These are phyloP conservation scores for Strix aluco DNA, from an alignment of 2,113 vertebrate species.

Conservation along the genomic window DNA sequence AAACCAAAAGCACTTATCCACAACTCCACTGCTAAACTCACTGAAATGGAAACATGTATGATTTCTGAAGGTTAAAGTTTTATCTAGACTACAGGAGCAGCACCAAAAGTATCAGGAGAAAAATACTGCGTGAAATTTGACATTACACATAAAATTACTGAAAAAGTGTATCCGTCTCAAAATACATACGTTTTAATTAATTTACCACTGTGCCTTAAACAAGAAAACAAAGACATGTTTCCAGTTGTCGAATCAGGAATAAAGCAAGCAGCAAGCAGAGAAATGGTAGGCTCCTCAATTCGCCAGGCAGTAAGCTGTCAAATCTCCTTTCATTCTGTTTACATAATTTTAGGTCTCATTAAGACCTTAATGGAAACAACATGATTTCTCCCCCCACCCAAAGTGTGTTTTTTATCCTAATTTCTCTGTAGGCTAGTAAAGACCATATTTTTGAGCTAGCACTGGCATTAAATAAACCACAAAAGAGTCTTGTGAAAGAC, in stretches of 20 bases:
- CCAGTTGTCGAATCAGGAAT: constrained; percentile 26
- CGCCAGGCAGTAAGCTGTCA: constrained; percentile 75
- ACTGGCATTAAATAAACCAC: constrained; percentile 82
- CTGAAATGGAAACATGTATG: background rate
- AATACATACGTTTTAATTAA: background rate
- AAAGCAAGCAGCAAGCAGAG: constrained; percentile 34
- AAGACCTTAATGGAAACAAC: constrained; percentile 84
- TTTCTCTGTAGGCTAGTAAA: constrained; percentile 70
- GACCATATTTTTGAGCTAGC: constrained; percentile 71
- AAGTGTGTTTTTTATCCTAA: constrained; percentile 65
- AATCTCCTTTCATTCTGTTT: constrained; percentile 75
- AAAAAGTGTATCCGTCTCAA: background rate
- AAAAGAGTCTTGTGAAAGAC: constrained; percentile 76
- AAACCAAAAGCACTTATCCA: background rate
- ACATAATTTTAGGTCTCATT: constrained; percentile 78
- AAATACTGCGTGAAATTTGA: constrained; percentile 5
- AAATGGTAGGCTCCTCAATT: constrained; percentile 57
- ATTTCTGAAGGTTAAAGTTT: background rate
- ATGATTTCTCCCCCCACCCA: constrained; percentile 64
- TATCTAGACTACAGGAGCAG: background rate
- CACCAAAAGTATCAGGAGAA: background rate
- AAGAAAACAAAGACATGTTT: constrained; percentile 52
- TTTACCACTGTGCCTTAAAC: constrained; percentile 13
- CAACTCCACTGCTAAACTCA: background rate
- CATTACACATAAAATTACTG: background rate